Conservation (phyloP, 2,888 invertebrate genomes). For the Opisthograptis luteolata region DNA sequence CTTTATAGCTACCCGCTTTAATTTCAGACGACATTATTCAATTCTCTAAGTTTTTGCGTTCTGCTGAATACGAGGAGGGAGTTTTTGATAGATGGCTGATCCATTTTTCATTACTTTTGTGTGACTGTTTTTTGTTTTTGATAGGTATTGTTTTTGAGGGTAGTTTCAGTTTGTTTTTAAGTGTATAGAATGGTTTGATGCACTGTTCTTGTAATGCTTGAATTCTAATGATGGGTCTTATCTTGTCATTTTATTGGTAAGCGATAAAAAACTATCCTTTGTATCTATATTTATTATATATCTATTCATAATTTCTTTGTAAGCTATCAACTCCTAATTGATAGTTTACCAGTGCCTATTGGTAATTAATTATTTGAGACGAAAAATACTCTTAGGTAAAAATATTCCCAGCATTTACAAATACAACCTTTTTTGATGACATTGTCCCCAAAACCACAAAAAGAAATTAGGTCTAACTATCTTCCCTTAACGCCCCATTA, state of each 20-base stretch:
- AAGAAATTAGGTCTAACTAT: background rate
- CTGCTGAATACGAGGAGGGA: conserved; percentile 58
- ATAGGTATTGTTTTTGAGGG: conserved; percentile 7
- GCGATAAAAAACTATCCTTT: too few species aligned
- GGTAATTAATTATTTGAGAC: too few species aligned
- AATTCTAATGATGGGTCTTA: too few species aligned
- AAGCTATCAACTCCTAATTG: too few species aligned
- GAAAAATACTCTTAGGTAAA: too few species aligned
- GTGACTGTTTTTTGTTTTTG: conserved; percentile 14
- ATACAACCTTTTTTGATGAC: background rate
- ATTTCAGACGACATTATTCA: conserved; percentile 81
- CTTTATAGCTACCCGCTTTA: conserved; percentile 76
- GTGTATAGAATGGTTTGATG: too few species aligned
- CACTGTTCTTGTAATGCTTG: too few species aligned
- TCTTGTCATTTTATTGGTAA: too few species aligned
- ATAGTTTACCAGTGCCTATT: too few species aligned
- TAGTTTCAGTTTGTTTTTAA: conserved; percentile 2
- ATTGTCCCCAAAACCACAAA: background rate
- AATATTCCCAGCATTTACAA: too few species aligned
- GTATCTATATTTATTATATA: too few species aligned
- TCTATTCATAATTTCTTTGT: too few species aligned
- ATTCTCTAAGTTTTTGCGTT: conserved; percentile 66
- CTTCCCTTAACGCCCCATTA: conserved; percentile 11
- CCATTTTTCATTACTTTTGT: conserved; percentile 71
- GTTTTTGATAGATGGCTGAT: conserved; percentile 78